These are phyloP conservation scores for Cirrhinus molitorella DNA, from an alignment of 2,797 vertebrate species.

Conservation along the genomic window DNA sequence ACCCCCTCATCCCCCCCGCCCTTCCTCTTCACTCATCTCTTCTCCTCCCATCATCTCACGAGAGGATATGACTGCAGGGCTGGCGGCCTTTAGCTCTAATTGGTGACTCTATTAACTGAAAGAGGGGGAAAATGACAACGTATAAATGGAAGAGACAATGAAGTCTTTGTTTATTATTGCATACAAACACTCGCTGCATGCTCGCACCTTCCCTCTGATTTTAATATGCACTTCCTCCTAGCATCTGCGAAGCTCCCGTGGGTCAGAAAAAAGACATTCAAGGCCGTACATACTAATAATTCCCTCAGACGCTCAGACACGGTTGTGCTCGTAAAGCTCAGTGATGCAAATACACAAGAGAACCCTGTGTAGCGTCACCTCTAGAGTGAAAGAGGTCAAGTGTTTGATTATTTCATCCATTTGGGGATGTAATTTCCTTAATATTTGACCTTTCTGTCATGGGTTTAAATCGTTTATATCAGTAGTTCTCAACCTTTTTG, in stretches of 20 bases:
- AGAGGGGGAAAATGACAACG: slow-evolving; percentile 51
- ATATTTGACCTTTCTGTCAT: slow-evolving; percentile 50
- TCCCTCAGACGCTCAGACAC: slow-evolving; percentile 21
- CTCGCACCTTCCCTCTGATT: slow-evolving; percentile 37
- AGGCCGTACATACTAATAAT: slow-evolving; percentile 19
- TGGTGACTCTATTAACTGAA: slow-evolving; percentile 43
- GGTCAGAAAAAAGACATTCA: not conserved
- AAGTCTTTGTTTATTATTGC: slow-evolving; percentile 33
- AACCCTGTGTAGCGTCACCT: slow-evolving; percentile 54
- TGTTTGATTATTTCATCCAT: slow-evolving; percentile 65
- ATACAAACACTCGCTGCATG: not conserved
- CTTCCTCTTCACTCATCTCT: slow-evolving; percentile 19
- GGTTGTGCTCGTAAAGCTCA: not conserved
- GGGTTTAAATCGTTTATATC: slow-evolving; percentile 26
- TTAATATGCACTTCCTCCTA: not conserved
- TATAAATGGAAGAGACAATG: slow-evolving; percentile 39
- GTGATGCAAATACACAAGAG: slow-evolving; percentile 29
- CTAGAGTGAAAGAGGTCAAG: slow-evolving; percentile 63
- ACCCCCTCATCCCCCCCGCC: not conserved
- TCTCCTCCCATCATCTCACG: slow-evolving; percentile 27
- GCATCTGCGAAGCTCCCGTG: not conserved
- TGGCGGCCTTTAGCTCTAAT: slow-evolving; percentile 44
- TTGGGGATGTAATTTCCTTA: slow-evolving; percentile 62
- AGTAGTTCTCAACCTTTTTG: not conserved
- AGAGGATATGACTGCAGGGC: slow-evolving; percentile 41